Conservation (phyloP, 2,797 vertebrate genomes). For the Lagocephalus sceleratus region DNA sequence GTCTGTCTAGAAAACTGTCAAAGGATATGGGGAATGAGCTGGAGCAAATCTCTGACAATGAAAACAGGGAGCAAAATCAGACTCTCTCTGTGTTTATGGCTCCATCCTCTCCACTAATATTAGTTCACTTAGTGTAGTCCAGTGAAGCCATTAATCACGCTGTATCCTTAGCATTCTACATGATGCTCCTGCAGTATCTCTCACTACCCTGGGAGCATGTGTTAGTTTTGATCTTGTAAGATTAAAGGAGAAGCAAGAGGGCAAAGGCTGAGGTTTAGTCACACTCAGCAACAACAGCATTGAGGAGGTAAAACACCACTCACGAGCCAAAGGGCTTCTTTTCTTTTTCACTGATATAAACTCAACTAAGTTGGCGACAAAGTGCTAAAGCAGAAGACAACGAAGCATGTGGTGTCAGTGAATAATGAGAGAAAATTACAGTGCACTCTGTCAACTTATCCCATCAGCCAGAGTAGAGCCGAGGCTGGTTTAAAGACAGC, state of each 20-base stretch:
- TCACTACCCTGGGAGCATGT: constrained; percentile 40
- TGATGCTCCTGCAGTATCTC: constrained; percentile 46
- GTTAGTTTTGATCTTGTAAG: constrained; percentile 54
- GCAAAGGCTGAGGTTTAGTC: constrained; percentile 48
- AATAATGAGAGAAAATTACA: too few species aligned
- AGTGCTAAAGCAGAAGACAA: constrained; percentile 24
- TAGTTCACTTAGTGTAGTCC: constrained; percentile 45
- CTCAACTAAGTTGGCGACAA: constrained; percentile 45
- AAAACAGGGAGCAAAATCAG: constrained; percentile 27
- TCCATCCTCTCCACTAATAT: constrained; percentile 47
- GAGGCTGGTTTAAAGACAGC: constrained; percentile 46
- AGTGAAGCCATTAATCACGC: constrained; percentile 69
- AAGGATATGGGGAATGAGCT: constrained; percentile 21
- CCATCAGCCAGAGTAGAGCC: constrained; percentile 11
- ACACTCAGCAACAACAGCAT: constrained; percentile 43
- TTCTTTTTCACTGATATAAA: constrained; percentile 29
- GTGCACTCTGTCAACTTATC: constrained; percentile 51
- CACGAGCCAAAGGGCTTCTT: constrained; percentile 22
- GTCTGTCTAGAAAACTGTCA: constrained; percentile 26
- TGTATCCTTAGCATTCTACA: constrained; percentile 57
- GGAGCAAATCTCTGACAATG: constrained; percentile 33
- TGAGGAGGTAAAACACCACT: constrained; percentile 33
- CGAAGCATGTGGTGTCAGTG: constrained; percentile 15
- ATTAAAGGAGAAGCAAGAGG: constrained; percentile 58
- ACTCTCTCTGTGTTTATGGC: constrained; percentile 47